Conservation (phyloP, 2,888 invertebrate species). For the Eupithecia dodoneata region DNA sequence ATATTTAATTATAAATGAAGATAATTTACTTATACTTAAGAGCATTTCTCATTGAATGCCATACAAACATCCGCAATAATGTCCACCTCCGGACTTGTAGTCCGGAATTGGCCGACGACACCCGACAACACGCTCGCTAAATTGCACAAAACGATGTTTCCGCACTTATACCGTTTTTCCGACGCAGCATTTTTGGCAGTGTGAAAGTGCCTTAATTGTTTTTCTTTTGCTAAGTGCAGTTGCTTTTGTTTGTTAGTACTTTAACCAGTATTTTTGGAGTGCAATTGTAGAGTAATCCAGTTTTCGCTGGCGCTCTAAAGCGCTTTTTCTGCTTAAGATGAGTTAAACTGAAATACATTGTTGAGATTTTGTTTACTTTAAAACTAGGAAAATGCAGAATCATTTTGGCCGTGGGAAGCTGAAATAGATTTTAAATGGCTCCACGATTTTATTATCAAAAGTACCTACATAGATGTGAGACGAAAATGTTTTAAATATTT, state of each 20-base stretch:
- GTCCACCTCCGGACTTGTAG: conserved; percentile 49
- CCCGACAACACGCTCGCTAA: conserved; percentile 62
- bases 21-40: too few species aligned
- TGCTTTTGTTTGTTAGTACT: conserved; percentile 29
- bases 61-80: conserved; percentile 14
- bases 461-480: too few species aligned
- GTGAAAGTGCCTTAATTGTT: conserved; percentile 61
- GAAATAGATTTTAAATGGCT: not conserved
- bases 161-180: conserved; percentile 58
- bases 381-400: not conserved
- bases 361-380: not conserved
- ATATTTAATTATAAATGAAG: too few species aligned
- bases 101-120: conserved; percentile 62
- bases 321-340: not conserved
- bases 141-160: conserved; percentile 61
- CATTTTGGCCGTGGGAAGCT: not conserved
- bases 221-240: conserved; percentile 36
- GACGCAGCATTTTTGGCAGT: conserved; percentile 64
- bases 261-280: conserved; percentile 14
- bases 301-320: not conserved
- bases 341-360: not conserved
- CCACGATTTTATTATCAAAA: not conserved
- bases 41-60: not conserved
- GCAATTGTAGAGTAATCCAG: not conserved
- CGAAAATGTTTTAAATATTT: not conserved